These are phyloP conservation scores for Catocala fraxini DNA, from an alignment of 2,888 invertebrate species.

Conservation along the genomic window DNA sequence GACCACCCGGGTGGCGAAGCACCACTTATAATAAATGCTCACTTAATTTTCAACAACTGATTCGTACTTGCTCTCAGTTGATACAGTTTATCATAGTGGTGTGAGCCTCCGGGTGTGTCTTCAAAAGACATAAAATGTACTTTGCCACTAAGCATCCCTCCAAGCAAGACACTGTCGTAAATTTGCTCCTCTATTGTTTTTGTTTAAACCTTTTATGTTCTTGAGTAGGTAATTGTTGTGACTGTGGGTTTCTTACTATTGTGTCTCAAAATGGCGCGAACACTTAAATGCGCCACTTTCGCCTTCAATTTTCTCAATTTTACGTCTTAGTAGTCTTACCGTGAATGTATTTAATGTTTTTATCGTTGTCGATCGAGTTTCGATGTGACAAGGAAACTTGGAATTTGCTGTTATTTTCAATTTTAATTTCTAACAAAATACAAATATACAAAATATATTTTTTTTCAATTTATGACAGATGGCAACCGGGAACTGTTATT, in stretches of 20 bases:
- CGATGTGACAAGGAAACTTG: constrained; percentile 64
- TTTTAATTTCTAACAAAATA: constrained; percentile 36
- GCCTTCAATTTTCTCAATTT: constrained; percentile 62
- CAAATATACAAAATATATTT: too few species aligned
- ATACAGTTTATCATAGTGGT: constrained; percentile 52
- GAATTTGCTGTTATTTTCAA: constrained; percentile 21
- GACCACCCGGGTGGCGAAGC: constrained; percentile 70
- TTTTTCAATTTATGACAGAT: constrained; percentile 1
- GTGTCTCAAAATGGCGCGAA: constrained; percentile 60
- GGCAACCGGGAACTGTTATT: constrained; percentile 5
- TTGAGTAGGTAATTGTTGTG: constrained; percentile 76
- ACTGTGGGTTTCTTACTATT: constrained; percentile 70
- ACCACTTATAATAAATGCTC: constrained; percentile 46
- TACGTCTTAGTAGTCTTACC: constrained; percentile 61
- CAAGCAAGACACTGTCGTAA: constrained; percentile 68
- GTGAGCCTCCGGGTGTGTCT: constrained; percentile 69
- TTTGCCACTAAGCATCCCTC: constrained; percentile 69
- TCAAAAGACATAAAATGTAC: constrained; percentile 67
- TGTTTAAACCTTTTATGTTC: constrained; percentile 76
- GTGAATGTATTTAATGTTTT: constrained; percentile 69
- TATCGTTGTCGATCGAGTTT: constrained; percentile 67
- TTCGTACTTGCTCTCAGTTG: constrained; percentile 7
- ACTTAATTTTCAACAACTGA: constrained; percentile 9
- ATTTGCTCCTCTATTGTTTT: constrained; percentile 72
- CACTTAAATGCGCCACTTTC: constrained; percentile 57